phyloP scores from a whole-genome alignment of 1,140 invertebrate genomes.

The Listronotus oregonensis region DNA sequence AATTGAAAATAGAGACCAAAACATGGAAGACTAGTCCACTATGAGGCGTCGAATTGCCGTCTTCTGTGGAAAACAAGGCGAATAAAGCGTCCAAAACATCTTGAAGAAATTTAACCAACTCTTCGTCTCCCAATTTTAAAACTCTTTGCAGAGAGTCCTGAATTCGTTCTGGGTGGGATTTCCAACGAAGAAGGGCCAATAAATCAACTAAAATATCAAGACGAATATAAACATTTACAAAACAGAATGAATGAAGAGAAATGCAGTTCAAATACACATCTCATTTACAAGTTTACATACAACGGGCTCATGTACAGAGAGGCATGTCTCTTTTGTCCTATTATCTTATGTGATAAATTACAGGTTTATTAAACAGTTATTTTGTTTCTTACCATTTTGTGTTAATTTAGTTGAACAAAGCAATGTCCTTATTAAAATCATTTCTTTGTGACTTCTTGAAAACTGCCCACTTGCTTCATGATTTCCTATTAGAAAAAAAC shows the following conservation, averaged over 20 bases:
- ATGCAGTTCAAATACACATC: no score
- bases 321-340: no score
- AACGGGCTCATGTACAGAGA: no score
- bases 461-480: conserved; percentile 63
- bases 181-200: conserved; percentile 88
- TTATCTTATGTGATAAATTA: no score
- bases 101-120: conserved; percentile 95
- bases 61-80: conserved; percentile 91
- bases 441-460: conserved; percentile 81
- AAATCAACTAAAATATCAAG: conserved; percentile 73
- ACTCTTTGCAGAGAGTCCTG: conserved; percentile 83
- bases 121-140: conserved; percentile 79
- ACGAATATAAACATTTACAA: no score
- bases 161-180: conserved; percentile 82
- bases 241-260: no score
- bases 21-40: conserved; percentile 71
- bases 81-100: conserved; percentile 95
- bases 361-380: no score
- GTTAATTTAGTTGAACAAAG: conserved; percentile 95
- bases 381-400: conserved; percentile 83
- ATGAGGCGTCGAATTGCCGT: conserved; percentile 77
- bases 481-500: conserved; percentile 39
- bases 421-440: conserved; percentile 79
- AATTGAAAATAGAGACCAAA: conserved; percentile 88
- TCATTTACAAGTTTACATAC: no score